Evolutionary conservation across 1,140 invertebrate species (phyloP).

Genomic region (Calycopis cecrops): DNA sequence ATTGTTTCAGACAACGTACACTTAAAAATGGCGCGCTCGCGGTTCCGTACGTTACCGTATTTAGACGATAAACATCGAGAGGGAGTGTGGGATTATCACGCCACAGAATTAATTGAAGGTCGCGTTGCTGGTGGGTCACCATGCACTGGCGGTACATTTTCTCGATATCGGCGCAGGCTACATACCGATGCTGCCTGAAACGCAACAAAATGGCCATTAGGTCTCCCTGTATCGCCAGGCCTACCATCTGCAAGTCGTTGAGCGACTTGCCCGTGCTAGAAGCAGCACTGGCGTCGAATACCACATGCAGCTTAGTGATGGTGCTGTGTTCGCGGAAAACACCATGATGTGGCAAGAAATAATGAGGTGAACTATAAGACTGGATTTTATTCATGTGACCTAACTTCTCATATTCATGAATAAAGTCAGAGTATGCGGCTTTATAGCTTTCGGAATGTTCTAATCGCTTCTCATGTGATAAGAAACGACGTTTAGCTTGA

Average conservation of each 20-base stretch:
- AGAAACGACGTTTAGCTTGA: slow-evolving; percentile 13
- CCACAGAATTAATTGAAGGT: too few species aligned
- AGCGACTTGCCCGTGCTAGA: too few species aligned
- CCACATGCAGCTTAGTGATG: not conserved
- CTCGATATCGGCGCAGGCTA: not conserved
- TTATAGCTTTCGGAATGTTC: not conserved
- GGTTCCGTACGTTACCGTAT: too few species aligned
- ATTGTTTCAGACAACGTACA: too few species aligned
- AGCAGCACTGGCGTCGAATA: too few species aligned
- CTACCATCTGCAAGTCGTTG: too few species aligned
- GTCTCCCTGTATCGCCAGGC: too few species aligned
- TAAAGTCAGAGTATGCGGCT: not conserved
- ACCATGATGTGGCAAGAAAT: not conserved
- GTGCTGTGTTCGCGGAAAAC: not conserved
- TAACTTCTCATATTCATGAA: not conserved
- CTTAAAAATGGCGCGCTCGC: too few species aligned
- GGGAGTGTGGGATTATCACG: too few species aligned
- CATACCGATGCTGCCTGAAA: not conserved
- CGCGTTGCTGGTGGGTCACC: too few species aligned
- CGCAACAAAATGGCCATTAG: not conserved
- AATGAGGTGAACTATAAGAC: not conserved
- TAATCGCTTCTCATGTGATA: slow-evolving; percentile 21
- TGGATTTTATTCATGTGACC: not conserved
- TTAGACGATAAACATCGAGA: too few species aligned
- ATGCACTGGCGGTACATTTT: not conserved